Percentiles rank a stretch among this genome's conserved stretches.
These are phyloP conservation scores for Tenthredo distinguenda DNA, from an alignment of 2,888 invertebrate species.

Conservation along the genomic window DNA sequence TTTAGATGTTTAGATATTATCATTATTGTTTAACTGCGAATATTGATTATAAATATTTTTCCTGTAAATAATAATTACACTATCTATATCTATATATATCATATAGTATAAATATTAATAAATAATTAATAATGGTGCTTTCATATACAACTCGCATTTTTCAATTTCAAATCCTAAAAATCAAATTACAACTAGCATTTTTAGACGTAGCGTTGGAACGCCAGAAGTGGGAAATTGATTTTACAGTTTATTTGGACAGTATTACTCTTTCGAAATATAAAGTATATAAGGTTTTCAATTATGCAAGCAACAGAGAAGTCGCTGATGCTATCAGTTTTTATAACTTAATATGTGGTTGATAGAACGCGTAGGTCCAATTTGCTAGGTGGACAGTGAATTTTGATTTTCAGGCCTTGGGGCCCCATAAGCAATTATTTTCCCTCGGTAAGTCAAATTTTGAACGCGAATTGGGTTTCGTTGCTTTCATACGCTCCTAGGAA, in stretches of 20 bases:
- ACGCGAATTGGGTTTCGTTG: neutral
- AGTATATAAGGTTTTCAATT: too few relatives aligned
- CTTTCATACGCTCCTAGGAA: too few relatives aligned
- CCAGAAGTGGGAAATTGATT: neutral
- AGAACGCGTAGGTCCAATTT: too few relatives aligned
- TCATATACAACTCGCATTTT: conserved; percentile 62
- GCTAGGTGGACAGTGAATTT: too few relatives aligned
- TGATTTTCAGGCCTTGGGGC: too few relatives aligned
- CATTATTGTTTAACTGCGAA: too few relatives aligned
- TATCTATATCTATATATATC: neutral
- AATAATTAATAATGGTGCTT: conserved; percentile 75
- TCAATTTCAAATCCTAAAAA: neutral
- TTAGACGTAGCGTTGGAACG: neutral
- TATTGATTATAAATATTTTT: neutral
- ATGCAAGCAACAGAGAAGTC: too few relatives aligned
- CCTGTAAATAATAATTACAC: neutral
- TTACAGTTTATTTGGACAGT: neutral
- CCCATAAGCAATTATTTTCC: too few relatives aligned
- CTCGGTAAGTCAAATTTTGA: too few relatives aligned
- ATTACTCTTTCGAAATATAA: neutral
- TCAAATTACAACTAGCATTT: neutral
- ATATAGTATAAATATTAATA: conserved; percentile 61
- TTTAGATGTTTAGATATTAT: too few relatives aligned
- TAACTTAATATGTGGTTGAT: too few relatives aligned
- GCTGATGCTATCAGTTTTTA: too few relatives aligned